Base-by-base conservation (phyloP, 1,140 invertebrate species). In the Hypothenemus hampei region DNA sequence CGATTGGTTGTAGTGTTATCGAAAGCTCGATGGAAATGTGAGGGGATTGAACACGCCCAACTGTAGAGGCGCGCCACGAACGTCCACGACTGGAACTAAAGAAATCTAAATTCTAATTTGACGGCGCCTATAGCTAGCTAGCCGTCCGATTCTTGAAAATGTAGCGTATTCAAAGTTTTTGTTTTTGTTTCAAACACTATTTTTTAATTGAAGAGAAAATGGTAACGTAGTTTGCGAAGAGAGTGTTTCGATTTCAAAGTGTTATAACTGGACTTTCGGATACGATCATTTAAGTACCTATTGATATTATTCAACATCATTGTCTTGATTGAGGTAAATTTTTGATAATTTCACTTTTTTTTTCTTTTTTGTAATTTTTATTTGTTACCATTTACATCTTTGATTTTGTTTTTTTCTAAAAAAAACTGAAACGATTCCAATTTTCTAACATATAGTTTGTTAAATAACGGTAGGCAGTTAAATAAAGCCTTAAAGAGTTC, bases 11-110 rank as follows among this genome's bases (percentile, higher is more conserved):
- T 24, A 3, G 39, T n/a, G 26, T 20, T 26, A 47, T 44, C n/a
- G 21, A 41, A 45, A 45, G 20, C 44, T 45, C 20, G 31, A 45
- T 11, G n/a, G n/a, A 33, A 39, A 8, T 29, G 10, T 43, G 21
- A 26, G 47, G 35, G 54, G 50, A 39, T 41, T 18, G 55, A 39
- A 24, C 21, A 59, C 59, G 59, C 59, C 62, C 19, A n/a, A 45
- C 24, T 26, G 15, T 49, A 24, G 33, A 55, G 45, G 33, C 20
- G 53, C 61, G 56, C 55, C 59, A 59, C 59, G 20, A 19, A 23
- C 57, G 64, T 43, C 58, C 44, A 58, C 23, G 51, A 11, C 13
- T 45, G 35, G 60, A 65, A 65, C 64, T 65, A 65, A 64, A n/a
- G 43, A 50, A 60, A 58, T 63, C 57, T 43, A 57, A 61, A 64